Evolutionary conservation across 1,140 invertebrate genomes (phyloP).

Genomic region (Penaeus chinensis): DNA sequence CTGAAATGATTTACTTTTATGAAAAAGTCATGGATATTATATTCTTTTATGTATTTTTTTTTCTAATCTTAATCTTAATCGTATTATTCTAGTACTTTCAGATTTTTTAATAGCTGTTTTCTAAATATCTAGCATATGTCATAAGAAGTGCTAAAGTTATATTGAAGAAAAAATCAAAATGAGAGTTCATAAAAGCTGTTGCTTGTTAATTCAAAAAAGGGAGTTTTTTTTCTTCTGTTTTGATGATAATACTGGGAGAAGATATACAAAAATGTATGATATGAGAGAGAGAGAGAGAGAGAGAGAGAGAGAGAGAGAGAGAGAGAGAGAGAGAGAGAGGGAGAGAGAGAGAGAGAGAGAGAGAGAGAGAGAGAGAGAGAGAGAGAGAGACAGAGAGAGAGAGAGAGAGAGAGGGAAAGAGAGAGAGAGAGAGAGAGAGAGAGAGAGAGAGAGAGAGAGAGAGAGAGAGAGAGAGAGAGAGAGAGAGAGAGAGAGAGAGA

Average conservation of each 20-base stretch:
- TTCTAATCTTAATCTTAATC: too few relatives aligned
- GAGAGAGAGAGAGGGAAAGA: neutral
- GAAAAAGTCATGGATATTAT: neutral
- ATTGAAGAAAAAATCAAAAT: too few relatives aligned
- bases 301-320: neutral
- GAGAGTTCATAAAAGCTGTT: neutral
- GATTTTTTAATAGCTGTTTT: too few relatives aligned
- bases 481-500: neutral
- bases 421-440: neutral
- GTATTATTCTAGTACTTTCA: too few relatives aligned
- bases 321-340: neutral
- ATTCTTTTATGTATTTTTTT: too few relatives aligned
- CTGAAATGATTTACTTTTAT: neutral
- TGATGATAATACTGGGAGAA: neutral
- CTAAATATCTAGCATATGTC: too few relatives aligned
- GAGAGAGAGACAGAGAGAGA: neutral
- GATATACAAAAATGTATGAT: neutral
- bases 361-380: neutral
- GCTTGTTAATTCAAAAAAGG: neutral
- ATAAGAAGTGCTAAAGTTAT: too few relatives aligned
- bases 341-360: neutral
- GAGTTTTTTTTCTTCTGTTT: too few relatives aligned
- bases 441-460: constrained; percentile 16
- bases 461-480: constrained; percentile 24
- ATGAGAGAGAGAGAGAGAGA: neutral